phyloP scores from a whole-genome alignment of 1,140 invertebrate species.

The Parapsyche elsis region DNA sequence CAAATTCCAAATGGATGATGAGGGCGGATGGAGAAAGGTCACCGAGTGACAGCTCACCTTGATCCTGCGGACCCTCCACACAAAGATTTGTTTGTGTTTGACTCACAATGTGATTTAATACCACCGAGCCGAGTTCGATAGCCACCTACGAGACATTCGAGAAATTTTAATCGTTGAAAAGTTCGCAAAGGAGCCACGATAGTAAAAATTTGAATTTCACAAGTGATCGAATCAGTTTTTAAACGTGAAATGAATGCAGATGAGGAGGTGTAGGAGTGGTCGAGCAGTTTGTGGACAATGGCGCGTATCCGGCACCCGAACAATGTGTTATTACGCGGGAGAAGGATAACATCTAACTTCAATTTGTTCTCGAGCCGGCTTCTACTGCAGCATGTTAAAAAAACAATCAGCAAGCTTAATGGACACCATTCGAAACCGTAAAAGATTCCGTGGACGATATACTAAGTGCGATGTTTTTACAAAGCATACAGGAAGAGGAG shows the following conservation, averaged over 20 bases:
- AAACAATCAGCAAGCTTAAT: conserved; percentile 22
- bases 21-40: conserved; percentile 53
- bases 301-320: conserved; percentile 39
- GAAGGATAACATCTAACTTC: conserved; percentile 52
- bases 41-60: conserved; percentile 51
- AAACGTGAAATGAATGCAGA: conserved; percentile 13
- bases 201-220: not conserved
- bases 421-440: too few species aligned
- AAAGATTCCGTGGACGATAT: too few species aligned
- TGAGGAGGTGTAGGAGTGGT: conserved; percentile 40
- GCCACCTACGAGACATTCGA: conserved; percentile 2
- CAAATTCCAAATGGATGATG: conserved; percentile 54
- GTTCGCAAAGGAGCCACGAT: not conserved
- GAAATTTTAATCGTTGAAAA: not conserved
- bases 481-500: too few species aligned
- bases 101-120: conserved; percentile 33
- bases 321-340: conserved; percentile 53
- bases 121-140: not conserved
- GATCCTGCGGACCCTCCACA: conserved; percentile 40
- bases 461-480: too few species aligned
- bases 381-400: conserved; percentile 7
- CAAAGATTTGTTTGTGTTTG: conserved; percentile 45
- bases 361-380: conserved; percentile 43
- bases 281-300: conserved; percentile 33
- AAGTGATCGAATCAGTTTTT: conserved; percentile 10